Evolutionary conservation across 2,113 vertebrate species (phyloP).

Genomic region (Cinclus mexicanus): DNA sequence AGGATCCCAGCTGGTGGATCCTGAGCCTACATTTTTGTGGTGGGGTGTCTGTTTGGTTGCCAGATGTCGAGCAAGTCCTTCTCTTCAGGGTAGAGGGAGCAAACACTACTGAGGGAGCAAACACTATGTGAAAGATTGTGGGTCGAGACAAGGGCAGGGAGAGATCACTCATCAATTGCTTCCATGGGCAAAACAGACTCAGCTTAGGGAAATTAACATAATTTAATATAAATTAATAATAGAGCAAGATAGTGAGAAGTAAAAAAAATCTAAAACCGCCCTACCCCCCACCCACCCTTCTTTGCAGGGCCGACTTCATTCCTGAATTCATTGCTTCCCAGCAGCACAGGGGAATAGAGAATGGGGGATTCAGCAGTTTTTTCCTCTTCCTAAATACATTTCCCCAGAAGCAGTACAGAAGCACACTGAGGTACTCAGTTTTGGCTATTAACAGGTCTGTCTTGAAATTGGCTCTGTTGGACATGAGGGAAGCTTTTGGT

Average conservation of each 20-base stretch:
- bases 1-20: not conserved
- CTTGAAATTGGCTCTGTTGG: not conserved
- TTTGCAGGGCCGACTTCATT: not conserved
- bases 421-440: too few species aligned
- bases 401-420: not conserved
- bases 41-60: too few species aligned
- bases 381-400: not conserved
- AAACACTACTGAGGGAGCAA: not conserved
- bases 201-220: not conserved
- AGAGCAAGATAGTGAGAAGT: not conserved
- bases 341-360: fast-evolving
- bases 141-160: fast-evolving
- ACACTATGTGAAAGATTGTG: not conserved
- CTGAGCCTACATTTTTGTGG: not conserved
- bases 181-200: not conserved
- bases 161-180: not conserved
- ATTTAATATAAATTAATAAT: not conserved
- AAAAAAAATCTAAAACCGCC: not conserved
- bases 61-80: not conserved
- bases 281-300: fast-evolving
- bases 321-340: not conserved
- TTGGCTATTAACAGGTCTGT: fast-evolving
- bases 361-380: fast-evolving
- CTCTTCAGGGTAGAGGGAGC: not conserved
- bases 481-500: not conserved